These are phyloP conservation scores for Cinara cedri DNA, from an alignment of 2,888 invertebrate species.

Conservation along the genomic window DNA sequence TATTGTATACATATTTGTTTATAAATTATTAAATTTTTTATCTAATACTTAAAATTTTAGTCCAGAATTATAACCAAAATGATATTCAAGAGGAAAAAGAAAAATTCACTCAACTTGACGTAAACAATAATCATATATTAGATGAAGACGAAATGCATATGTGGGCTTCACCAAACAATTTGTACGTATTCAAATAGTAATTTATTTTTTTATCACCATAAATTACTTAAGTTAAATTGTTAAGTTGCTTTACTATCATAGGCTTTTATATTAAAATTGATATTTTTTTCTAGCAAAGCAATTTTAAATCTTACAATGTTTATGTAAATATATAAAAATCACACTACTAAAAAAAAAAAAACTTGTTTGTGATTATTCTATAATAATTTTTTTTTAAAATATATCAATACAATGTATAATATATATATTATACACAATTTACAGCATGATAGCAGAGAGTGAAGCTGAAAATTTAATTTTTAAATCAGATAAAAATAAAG, in stretches of 20 bases:
- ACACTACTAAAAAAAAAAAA: not conserved
- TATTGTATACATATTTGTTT: too few species aligned
- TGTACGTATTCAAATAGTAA: conserved; percentile 68
- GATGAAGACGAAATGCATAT: conserved; percentile 78
- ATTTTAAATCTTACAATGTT: not conserved
- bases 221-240: too few species aligned
- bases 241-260: too few species aligned
- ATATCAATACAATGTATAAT: not conserved
- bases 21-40: too few species aligned
- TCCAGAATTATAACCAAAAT: conserved; percentile 62
- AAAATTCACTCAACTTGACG: conserved; percentile 84
- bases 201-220: not conserved
- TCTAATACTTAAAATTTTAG: too few species aligned
- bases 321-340: not conserved
- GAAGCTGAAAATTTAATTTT: conserved; percentile 90
- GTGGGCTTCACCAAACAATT: conserved; percentile 91
- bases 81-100: conserved; percentile 75
- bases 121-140: conserved; percentile 80
- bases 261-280: too few species aligned
- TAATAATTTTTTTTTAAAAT: not conserved
- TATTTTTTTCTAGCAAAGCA: too few species aligned
- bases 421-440: conserved; percentile 58
- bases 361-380: not conserved
- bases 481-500: conserved; percentile 83
- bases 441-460: conserved; percentile 82